Evolutionary conservation across 2,113 vertebrate genomes (phyloP).

Genomic region (Cryptotis parvus): DNA sequence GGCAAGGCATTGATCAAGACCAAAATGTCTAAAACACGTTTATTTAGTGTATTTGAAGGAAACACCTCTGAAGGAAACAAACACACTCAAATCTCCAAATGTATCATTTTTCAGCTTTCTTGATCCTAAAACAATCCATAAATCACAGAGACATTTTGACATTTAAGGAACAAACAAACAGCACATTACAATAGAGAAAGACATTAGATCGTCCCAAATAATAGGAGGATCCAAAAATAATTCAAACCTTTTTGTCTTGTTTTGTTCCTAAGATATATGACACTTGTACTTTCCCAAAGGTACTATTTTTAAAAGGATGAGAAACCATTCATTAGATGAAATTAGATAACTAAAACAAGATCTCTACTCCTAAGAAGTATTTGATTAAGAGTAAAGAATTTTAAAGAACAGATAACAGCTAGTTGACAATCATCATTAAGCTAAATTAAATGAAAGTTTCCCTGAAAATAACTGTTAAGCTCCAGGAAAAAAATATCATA

Average conservation of each 20-base stretch:
- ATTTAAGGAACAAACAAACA: not conserved
- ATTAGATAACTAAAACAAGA: slow-evolving; percentile 23
- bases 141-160: not conserved
- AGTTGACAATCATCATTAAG: not conserved
- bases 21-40: not conserved
- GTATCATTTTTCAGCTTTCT: not conserved
- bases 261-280: not conserved
- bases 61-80: not conserved
- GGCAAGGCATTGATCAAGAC: not conserved
- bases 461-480: not conserved
- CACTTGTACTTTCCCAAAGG: not conserved
- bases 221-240: no score
- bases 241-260: no score
- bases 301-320: not conserved
- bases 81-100: not conserved
- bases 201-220: not conserved
- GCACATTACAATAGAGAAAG: not conserved
- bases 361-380: not conserved
- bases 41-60: not conserved
- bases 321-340: not conserved
- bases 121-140: not conserved
- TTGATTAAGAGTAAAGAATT: not conserved
- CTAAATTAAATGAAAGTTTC: slow-evolving; percentile 1
- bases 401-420: not conserved
- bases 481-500: slow-evolving; percentile 36